Evolutionary conservation across 2,113 vertebrate genomes (phyloP).

Genomic region (Spea multiplicata): DNA sequence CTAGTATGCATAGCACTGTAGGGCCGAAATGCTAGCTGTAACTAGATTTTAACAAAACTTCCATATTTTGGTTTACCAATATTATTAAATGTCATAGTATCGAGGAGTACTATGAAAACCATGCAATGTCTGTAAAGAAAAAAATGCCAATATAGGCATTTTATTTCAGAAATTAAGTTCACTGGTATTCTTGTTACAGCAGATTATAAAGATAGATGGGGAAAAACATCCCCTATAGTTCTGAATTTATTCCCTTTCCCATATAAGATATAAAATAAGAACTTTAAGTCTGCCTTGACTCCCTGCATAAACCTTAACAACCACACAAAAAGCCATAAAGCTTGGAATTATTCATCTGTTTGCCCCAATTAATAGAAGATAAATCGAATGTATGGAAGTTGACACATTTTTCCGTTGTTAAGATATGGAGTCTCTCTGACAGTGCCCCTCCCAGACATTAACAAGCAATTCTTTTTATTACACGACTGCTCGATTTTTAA

Average conservation of each 20-base stretch:
- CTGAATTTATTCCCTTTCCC: conserved; percentile 14
- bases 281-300: conserved; percentile 23
- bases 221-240: conserved; percentile 1
- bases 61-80: too few species aligned
- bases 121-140: too few species aligned
- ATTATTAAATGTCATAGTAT: too few species aligned
- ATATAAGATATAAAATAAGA: neutral
- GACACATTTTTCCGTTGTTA: conserved; percentile 32
- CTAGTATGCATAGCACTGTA: too few species aligned
- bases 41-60: too few species aligned
- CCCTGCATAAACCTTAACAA: conserved; percentile 19
- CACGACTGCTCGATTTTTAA: conserved; percentile 35
- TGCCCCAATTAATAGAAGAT: conserved; percentile 38
- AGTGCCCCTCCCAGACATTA: conserved; percentile 32
- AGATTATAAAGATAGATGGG: neutral
- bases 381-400: conserved; percentile 27
- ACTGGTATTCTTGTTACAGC: neutral
- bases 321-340: conserved; percentile 32
- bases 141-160: neutral
- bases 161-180: neutral
- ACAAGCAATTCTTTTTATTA: conserved; percentile 25
- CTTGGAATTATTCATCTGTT: conserved; percentile 34
- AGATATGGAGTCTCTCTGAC: neutral
- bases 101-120: too few species aligned
- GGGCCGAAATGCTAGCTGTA: too few species aligned